phyloP scores from a whole-genome alignment of 2,888 invertebrate genomes.

The Clivina fossor region DNA sequence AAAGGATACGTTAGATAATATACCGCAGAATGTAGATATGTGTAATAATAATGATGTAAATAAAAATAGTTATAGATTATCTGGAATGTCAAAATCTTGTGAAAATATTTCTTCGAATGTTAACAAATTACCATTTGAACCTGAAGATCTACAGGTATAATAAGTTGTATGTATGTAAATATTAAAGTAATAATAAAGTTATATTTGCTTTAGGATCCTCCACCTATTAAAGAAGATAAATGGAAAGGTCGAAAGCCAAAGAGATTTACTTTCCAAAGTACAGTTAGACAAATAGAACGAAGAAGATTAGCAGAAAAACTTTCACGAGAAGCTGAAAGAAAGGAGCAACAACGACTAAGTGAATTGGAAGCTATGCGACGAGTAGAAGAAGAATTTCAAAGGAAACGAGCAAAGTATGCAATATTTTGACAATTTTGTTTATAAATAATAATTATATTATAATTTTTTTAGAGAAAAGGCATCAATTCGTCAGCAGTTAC shows the following conservation, averaged over 20 bases:
- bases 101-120: constrained; percentile 51
- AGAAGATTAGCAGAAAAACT: constrained; percentile 73
- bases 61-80: constrained; percentile 33
- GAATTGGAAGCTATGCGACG: constrained; percentile 82
- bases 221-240: constrained; percentile 36
- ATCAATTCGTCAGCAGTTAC: constrained; percentile 72
- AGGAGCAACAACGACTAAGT: constrained; percentile 72
- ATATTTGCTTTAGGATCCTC: constrained; percentile 21
- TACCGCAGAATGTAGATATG: constrained; percentile 39
- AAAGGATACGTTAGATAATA: too few species aligned
- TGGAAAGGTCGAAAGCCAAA: constrained; percentile 54
- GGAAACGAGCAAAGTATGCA: constrained; percentile 67
- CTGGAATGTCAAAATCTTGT: constrained; percentile 54
- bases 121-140: constrained; percentile 42
- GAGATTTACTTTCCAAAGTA: constrained; percentile 82
- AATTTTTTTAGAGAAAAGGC: constrained; percentile 63
- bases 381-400: constrained; percentile 85
- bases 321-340: constrained; percentile 73
- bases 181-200: too few species aligned
- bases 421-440: constrained; percentile 12
- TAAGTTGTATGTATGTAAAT: constrained; percentile 32
- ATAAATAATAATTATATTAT: constrained; percentile 4
- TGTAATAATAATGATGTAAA: constrained; percentile 21
- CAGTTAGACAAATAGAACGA: constrained; percentile 78
- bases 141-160: constrained; percentile 51